These are phyloP conservation scores for Caenorhabditis macrosperma DNA, from an alignment of 2,888 invertebrate species.

Conservation along the genomic window DNA sequence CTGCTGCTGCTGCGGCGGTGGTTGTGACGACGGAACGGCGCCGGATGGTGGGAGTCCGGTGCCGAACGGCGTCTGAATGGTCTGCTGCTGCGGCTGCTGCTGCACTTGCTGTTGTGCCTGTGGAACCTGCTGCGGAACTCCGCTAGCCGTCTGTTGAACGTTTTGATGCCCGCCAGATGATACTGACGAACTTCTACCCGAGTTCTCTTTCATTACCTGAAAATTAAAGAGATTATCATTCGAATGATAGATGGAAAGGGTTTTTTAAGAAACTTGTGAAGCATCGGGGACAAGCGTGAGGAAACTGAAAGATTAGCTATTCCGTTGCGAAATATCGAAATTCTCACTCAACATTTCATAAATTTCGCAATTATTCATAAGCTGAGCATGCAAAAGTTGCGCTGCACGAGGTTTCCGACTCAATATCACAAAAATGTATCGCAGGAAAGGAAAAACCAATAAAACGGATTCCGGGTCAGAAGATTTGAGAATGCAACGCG, in stretches of 20 bases:
- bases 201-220: conserved; percentile 68
- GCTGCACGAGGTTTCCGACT: too few species aligned
- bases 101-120: conserved; percentile 16
- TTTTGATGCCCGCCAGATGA: conserved; percentile 64
- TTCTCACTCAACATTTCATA: too few species aligned
- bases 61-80: conserved; percentile 16
- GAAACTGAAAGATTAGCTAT: neutral
- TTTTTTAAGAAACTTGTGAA: neutral
- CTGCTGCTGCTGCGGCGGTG: neutral
- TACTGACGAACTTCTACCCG: conserved; percentile 67
- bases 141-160: conserved; percentile 10
- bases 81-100: neutral
- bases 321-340: too few species aligned
- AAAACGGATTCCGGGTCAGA: neutral
- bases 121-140: neutral
- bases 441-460: neutral
- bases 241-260: too few species aligned
- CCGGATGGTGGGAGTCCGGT: conserved; percentile 51
- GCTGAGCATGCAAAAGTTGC: neutral
- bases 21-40: conserved; percentile 10
- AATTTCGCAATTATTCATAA: too few species aligned
- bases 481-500: neutral
- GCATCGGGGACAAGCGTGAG: neutral
- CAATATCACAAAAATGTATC: neutral
- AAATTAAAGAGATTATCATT: conserved; percentile 15